Base-by-base conservation (phyloP, 2,888 invertebrate genomes). In the Caenorhabditis auriculariae region DNA sequence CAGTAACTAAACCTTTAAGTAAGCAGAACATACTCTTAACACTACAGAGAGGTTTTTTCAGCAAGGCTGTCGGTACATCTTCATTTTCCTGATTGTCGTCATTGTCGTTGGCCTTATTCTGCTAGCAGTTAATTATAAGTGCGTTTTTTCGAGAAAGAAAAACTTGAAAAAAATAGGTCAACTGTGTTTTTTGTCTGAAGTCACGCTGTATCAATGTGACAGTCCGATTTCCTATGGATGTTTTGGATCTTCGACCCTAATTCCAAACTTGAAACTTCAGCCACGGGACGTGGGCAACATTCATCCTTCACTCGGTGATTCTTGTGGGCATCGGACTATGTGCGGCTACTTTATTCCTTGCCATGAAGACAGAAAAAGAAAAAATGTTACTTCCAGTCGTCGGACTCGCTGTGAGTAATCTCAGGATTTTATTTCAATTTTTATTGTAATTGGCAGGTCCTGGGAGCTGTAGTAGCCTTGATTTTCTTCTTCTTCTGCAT, bases 351-450 rank as follows among this genome's bases (percentile, higher is more conserved):
- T 32, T 70, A 0, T 52, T 68, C 38, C 42, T 60, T 21, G 70
- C 70, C 2, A 66, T 63, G 59, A 67, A 66, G 43, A 59, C 54
- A 19, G 70, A 70, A 50, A 70, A 70, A 35, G 70, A 70, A 42
- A 65, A 65, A 21, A 54, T 70, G 7, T 38, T 70, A 3, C 46
- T 67, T 3, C 70, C 70, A 39, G 64, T 59, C 24, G 46, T 66
- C 43, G 61, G 48, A 45, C 56, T 61, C 32, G 53, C 66, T 43
- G 69, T 69, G 54, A 54, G 55, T 60, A 39, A 51, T 49, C 26
- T 6, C 32, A 47, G 46, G 54, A 60, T 45, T 45, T n/a, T n/a
- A n/a, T n/a, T n/a, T n/a, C n/a, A n/a, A n/a, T n/a, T n/a, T n/a
- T n/a, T n/a, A n/a, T n/a, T n/a, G n/a, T n/a, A n/a, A n/a, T n/a